Conservation (phyloP, 1,140 invertebrate species). For the Polypedilum vanderplanki region DNA sequence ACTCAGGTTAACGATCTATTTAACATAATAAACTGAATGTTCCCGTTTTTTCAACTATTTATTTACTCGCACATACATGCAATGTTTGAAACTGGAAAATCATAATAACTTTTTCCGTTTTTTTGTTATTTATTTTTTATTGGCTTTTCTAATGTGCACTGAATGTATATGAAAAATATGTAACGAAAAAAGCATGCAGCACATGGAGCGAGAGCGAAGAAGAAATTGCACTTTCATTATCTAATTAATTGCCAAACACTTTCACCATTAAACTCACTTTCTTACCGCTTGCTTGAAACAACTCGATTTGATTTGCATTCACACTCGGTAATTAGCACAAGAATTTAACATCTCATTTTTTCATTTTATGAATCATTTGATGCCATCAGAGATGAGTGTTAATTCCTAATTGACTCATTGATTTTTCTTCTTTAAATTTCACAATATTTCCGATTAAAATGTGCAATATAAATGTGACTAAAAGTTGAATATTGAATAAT, state of each 20-base stretch:
- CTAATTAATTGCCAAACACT: conserved; percentile 18
- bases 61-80: not conserved
- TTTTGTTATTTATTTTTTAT: not conserved
- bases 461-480: too few relatives aligned
- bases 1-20: conserved; percentile 6
- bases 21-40: conserved; percentile 1
- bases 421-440: too few relatives aligned
- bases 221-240: conserved; percentile 18
- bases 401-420: too few relatives aligned
- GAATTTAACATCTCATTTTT: too few relatives aligned
- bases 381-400: too few relatives aligned
- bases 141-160: not conserved
- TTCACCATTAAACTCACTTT: conserved; percentile 11
- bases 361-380: too few relatives aligned
- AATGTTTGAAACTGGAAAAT: not conserved
- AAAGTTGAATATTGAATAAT: too few relatives aligned
- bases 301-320: too few relatives aligned
- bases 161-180: not conserved
- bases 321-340: too few relatives aligned
- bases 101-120: not conserved
- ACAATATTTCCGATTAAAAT: too few relatives aligned
- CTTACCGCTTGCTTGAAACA: not conserved
- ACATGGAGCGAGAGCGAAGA: not conserved
- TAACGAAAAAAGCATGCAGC: not conserved
- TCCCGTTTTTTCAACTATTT: not conserved